Percentiles rank a stretch among this genome's conserved stretches.
Conservation (phyloP, 2,888 invertebrate genomes). For the Gastracanthus pulcherrimus region DNA sequence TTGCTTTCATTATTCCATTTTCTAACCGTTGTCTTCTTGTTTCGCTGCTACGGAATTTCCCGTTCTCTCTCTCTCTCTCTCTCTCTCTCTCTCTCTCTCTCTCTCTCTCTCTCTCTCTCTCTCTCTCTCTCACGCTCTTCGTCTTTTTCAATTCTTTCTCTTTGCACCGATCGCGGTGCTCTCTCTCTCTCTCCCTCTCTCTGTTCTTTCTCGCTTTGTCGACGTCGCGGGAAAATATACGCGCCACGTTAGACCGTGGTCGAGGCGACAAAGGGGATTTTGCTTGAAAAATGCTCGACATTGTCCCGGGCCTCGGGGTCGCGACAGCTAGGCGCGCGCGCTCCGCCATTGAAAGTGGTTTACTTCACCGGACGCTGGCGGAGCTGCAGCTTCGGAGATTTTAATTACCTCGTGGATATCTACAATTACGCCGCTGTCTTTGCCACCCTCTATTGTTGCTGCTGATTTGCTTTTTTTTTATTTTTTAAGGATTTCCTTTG, state of each 20-base stretch:
- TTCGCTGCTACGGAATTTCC: slow-evolving; percentile 17
- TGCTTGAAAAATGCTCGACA: slow-evolving; percentile 44
- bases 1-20: slow-evolving; percentile 38
- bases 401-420: slow-evolving; percentile 46
- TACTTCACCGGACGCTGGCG: background rate
- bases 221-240: background rate
- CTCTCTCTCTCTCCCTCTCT: background rate
- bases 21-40: background rate
- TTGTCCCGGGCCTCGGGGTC: background rate
- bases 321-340: background rate
- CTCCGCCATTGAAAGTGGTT: slow-evolving; percentile 27
- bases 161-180: background rate
- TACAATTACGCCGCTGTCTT: background rate
- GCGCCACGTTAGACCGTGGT: background rate
- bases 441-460: background rate
- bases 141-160: slow-evolving; percentile 1
- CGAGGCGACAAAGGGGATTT: slow-evolving; percentile 31
- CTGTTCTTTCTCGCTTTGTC: slow-evolving; percentile 17
- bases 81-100: background rate
- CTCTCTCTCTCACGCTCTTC: background rate
- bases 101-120: background rate
- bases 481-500: background rate
- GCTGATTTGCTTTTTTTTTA: background rate
- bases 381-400: background rate
- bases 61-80: background rate